These are phyloP conservation scores for Madoqua kirkii DNA, from an alignment of 2,113 vertebrate species.

Conservation along the genomic window DNA sequence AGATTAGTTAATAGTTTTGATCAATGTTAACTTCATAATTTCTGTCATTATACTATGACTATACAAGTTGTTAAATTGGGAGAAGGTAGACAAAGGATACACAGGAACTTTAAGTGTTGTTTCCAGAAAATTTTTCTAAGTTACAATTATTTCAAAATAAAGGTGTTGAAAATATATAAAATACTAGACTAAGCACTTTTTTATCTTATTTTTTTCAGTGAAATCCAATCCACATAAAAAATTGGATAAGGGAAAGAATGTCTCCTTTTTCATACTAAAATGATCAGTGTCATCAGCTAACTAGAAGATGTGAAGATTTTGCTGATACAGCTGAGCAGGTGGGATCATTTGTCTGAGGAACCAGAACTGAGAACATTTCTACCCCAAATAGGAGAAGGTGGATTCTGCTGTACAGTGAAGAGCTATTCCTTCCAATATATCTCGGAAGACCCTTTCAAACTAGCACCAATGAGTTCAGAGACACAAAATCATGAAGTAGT, in stretches of 20 bases:
- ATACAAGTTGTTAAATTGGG: background rate
- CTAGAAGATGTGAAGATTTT: background rate
- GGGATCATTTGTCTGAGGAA: background rate
- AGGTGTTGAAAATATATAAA: background rate
- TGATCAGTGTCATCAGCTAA: background rate
- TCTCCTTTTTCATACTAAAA: constrained; percentile 15
- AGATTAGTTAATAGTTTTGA: background rate
- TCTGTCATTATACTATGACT: background rate
- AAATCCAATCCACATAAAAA: background rate
- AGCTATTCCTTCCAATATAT: background rate
- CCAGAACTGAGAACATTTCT: background rate
- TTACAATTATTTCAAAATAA: constrained; percentile 6
- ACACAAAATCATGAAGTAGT: background rate
- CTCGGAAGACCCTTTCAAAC: background rate
- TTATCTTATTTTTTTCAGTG: background rate
- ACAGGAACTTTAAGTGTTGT: background rate
- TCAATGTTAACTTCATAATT: background rate
- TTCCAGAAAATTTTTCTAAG: background rate
- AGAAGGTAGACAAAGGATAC: background rate
- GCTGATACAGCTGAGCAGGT: background rate
- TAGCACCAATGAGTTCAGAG: background rate
- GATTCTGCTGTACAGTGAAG: background rate
- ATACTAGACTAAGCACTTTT: background rate
- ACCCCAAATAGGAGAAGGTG: background rate
- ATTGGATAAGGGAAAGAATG: background rate